Evolutionary conservation across 2,113 vertebrate genomes (phyloP), one percentile per base, ranked within the genome.

Genomic region (Cygnus buccinator): DNA sequence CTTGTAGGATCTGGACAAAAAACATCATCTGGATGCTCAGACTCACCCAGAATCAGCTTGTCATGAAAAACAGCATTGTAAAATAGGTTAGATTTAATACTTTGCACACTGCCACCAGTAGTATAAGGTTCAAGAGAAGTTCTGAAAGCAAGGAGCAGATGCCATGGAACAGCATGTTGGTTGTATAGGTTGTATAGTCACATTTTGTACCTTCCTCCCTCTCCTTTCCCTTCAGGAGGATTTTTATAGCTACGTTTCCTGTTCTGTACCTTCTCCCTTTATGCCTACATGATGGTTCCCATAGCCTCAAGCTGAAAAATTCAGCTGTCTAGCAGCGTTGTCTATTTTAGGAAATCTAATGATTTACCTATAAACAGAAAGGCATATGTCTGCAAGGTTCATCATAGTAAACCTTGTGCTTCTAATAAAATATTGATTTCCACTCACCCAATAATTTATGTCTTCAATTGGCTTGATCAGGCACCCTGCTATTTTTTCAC

Each of bases 371-470:
- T 81, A 89, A 94, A 73, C 41, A 79, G 78, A 89, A 90, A 76
- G 26, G 41, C 57, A 84, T 15, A 18, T 33, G 10, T 88, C 87
- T 91, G 28, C 54, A 76, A 35, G 5, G 25, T 63, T 94, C 63
- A 66, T 87, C 73, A 48, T 43, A 50, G 41, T 50, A 89, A 94
- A 31, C 23, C 46, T 55, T 75, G 50, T 63, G 61, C 54, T 79
- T 83, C 81, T 88, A 86, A 89, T 84, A 86, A 92, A 94, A 80
- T 85, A 96, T 55, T 93, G 82, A 91, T 92, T 87, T 77, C 46
- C 52, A 84, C 65, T 89, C 76, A 67, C 48, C 63, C 59, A 77
- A 54, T 87, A 95, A 92, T 72, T 85, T 80, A 82, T 80, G 44
- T 71, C 74, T 71, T 92, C 82, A 89, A 11, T 84, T 80, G 65